Evolutionary conservation across 2,797 vertebrate species (phyloP), one percentile per base, ranked within the genome.

Genomic region (Mus spretus): DNA sequence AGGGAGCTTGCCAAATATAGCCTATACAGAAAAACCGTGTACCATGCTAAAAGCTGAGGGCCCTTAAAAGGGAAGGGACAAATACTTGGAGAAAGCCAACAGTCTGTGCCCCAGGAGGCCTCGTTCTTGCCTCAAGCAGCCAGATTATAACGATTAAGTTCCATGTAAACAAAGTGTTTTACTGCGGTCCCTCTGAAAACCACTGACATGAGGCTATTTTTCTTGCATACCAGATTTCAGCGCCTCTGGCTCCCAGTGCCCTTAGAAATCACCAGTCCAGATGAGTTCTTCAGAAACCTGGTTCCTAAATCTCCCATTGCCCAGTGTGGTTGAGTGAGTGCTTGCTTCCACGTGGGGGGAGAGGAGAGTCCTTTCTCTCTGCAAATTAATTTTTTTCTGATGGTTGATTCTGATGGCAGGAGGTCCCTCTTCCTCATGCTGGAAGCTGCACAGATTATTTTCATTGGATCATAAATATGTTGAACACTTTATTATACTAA

Each of bases 401-500:
- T 47, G 77, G 61, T 96, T 97, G 96, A 95, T 34, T 92, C 85
- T 63, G 63, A 95, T 53, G 96, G 90, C 96, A 90, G 87, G 78
- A 96, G 90, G 92, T 55, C 7, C 34, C 88, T 80, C 75, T 85
- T 37, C 9, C 94, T 97, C 94, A 31, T 80, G 96, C 96, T 96
- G 94, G 93, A 97, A 97, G 93, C 75, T 91, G 77, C 50, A 78
- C 44, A 89, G 92, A 93, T 93, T 96, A 79, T 95, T 97, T 86
- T 98, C 95, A 80, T 80, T 81, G 70, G 83, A 57, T 95, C 83
- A 0, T 98, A 98, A 98, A 98, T 96, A 98, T 96, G 53, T 83
- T 97, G 98, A 97, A 95, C 74, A 34, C 70, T 95, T 96, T 97
- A 90, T 98, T 97, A 91, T 93, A 97, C 90, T 98, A 98, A 98